Conservation (phyloP, 2,797 vertebrate genomes). For the Telmatherina bonti region DNA sequence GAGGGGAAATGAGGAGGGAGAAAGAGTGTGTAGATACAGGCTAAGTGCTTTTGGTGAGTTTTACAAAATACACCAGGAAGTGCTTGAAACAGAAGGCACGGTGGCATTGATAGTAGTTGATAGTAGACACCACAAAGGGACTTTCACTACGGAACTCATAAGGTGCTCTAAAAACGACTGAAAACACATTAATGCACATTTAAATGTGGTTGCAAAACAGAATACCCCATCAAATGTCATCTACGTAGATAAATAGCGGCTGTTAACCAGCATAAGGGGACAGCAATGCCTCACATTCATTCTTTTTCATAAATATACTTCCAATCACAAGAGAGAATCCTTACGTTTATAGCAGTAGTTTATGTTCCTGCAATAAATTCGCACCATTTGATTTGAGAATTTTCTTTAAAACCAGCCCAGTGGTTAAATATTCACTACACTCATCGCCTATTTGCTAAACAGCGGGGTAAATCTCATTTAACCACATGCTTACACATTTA, state of each 20-base stretch:
- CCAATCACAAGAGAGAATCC: slow-evolving; percentile 22
- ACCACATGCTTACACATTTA: slow-evolving; percentile 76
- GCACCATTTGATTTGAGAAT: slow-evolving; percentile 29
- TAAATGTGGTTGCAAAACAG: slow-evolving; percentile 71
- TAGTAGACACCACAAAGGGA: slow-evolving; percentile 83
- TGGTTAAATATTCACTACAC: slow-evolving; percentile 45
- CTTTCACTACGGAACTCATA: slow-evolving; percentile 78
- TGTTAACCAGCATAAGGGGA: slow-evolving; percentile 22
- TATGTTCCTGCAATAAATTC: slow-evolving; percentile 16
- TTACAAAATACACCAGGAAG: slow-evolving; percentile 88
- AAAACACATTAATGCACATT: slow-evolving; percentile 79
- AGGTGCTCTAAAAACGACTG: slow-evolving; percentile 76
- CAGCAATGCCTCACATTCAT: slow-evolving; percentile 30
- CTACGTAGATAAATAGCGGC: slow-evolving; percentile 46
- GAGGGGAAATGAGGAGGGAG: slow-evolving; percentile 11
- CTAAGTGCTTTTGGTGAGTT: slow-evolving; percentile 88
- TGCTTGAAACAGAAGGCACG: slow-evolving; percentile 89
- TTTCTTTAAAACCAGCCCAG: slow-evolving; percentile 55
- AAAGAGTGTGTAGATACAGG: slow-evolving; percentile 65
- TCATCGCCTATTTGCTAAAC: slow-evolving; percentile 31
- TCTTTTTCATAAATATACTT: slow-evolving; percentile 37
- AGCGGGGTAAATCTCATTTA: slow-evolving; percentile 62
- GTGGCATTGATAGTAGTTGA: slow-evolving; percentile 85
- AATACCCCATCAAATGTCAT: slow-evolving; percentile 66
- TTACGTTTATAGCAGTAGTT: slow-evolving; percentile 8